Conservation (phyloP, 2,888 invertebrate species). For the Sinodicranocentrus sp. region DNA sequence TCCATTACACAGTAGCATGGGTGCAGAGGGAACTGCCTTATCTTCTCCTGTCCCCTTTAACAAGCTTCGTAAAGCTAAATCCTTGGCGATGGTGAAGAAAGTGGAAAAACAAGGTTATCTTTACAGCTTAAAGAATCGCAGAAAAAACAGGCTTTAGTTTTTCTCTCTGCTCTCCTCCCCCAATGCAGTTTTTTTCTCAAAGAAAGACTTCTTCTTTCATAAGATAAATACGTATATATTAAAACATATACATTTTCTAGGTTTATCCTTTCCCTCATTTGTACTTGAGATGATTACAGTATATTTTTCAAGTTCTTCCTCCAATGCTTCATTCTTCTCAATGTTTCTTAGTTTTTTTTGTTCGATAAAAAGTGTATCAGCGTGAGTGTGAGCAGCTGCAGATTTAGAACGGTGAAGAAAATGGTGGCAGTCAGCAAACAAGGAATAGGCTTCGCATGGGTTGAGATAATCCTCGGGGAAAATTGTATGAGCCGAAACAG, state of each 20-base stretch:
- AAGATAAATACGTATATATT: too few relatives aligned
- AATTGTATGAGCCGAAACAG: conserved; percentile 42
- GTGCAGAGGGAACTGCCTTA: conserved; percentile 5
- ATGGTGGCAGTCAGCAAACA: conserved; percentile 44
- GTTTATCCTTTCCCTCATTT: conserved; percentile 10
- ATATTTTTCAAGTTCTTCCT: background rate
- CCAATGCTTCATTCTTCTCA: background rate
- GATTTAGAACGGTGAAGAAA: conserved; percentile 1
- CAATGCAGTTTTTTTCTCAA: too few relatives aligned
- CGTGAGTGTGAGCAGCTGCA: too few relatives aligned
- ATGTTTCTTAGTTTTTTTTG: too few relatives aligned
- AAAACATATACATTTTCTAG: too few relatives aligned
- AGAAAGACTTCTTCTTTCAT: too few relatives aligned
- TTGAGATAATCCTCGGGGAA: conserved; percentile 61
- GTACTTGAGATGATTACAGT: background rate
- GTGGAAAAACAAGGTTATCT: conserved; percentile 59
- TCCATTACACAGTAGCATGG: background rate
- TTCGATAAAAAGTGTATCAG: too few relatives aligned
- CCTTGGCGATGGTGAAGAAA: conserved; percentile 29
- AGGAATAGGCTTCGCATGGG: conserved; percentile 41
- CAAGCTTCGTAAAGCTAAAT: conserved; percentile 28
- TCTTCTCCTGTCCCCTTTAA: conserved; percentile 23
- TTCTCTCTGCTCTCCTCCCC: too few relatives aligned
- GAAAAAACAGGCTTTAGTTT: too few relatives aligned
- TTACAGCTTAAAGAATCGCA: conserved; percentile 15